phyloP scores from a whole-genome alignment of 64 coral and sea anemone species.

The Montipora capricornis region DNA sequence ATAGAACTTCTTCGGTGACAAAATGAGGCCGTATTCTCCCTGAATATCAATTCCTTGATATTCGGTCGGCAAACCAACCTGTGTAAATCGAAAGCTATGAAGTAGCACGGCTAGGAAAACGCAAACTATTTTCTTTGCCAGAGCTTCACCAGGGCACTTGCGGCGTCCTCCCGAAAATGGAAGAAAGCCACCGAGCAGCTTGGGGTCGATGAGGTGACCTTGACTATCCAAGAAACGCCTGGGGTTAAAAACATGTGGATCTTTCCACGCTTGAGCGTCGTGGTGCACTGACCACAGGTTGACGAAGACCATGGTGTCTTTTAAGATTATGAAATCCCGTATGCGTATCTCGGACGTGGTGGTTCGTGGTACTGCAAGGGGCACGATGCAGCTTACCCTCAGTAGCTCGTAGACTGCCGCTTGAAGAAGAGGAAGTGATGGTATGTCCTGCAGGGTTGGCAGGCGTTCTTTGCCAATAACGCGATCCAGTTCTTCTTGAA shows the following conservation, averaged over 20 bases:
- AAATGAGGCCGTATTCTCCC: not conserved
- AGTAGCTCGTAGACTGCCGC: conserved; percentile 31
- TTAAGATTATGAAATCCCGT: conserved; percentile 17
- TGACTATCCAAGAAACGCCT: conserved; percentile 19
- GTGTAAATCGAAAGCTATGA: conserved; percentile 34
- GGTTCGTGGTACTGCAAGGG: conserved; percentile 10
- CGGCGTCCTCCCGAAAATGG: no score
- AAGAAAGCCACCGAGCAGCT: not conserved
- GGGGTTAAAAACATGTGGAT: conserved; percentile 34
- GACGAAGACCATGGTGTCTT: conserved; percentile 33
- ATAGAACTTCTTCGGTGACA: conserved; percentile 3
- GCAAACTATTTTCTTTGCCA: not conserved
- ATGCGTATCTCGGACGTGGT: conserved; percentile 2
- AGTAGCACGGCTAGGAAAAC: conserved; percentile 5
- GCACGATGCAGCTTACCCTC: conserved; percentile 4
- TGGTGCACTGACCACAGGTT: conserved; percentile 49
- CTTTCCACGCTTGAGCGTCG: conserved; percentile 12
- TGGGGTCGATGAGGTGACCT: conserved; percentile 28
- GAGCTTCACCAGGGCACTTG: not conserved
- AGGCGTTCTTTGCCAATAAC: not conserved
- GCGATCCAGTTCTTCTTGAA: conserved; percentile 19
- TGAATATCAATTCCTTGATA: conserved; percentile 22
- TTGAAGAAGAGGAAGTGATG: conserved; percentile 9
- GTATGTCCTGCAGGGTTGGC: not conserved
- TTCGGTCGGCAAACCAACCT: conserved; percentile 22